Percentiles rank a stretch among this genome's conserved stretches.
phyloP scores from a whole-genome alignment of 2,888 invertebrate species.

The Rotaria macrura region DNA sequence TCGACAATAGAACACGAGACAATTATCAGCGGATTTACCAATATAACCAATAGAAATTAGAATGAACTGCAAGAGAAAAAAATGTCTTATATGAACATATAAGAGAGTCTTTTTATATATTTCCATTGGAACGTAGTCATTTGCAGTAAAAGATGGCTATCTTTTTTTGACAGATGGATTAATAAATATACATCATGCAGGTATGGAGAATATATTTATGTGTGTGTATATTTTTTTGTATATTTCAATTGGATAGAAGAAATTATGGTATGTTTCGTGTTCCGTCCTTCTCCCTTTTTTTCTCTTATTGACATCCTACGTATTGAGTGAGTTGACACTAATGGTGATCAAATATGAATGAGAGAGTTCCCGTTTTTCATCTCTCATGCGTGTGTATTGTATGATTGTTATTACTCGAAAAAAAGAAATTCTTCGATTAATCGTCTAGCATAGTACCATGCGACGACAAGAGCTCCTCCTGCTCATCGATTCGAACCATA shows the following conservation, averaged over 20 bases:
- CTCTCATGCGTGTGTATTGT: background rate
- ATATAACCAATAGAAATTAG: background rate
- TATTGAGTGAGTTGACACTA: slow-evolving; percentile 12
- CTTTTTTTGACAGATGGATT: background rate
- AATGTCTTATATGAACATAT: background rate
- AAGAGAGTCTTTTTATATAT: background rate
- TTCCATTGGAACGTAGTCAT: background rate
- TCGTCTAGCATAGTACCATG: background rate
- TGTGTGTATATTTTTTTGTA: background rate
- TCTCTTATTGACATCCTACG: background rate
- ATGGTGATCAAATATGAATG: slow-evolving; percentile 18
- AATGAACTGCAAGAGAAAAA: background rate
- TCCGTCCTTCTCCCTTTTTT: background rate
- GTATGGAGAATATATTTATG: too few species aligned
- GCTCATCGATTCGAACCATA: background rate
- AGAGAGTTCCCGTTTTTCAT: background rate
- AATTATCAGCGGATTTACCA: slow-evolving; percentile 2
- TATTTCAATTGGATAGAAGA: background rate
- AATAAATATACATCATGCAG: background rate
- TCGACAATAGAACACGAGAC: background rate
- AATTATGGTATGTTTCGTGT: background rate
- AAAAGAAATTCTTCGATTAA: slow-evolving; percentile 4
- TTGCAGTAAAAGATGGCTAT: background rate
- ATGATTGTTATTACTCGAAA: background rate
- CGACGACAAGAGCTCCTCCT: background rate